These are phyloP conservation scores for Ibidorhyncha struthersii DNA, from an alignment of 2,113 vertebrate species.

Conservation along the genomic window DNA sequence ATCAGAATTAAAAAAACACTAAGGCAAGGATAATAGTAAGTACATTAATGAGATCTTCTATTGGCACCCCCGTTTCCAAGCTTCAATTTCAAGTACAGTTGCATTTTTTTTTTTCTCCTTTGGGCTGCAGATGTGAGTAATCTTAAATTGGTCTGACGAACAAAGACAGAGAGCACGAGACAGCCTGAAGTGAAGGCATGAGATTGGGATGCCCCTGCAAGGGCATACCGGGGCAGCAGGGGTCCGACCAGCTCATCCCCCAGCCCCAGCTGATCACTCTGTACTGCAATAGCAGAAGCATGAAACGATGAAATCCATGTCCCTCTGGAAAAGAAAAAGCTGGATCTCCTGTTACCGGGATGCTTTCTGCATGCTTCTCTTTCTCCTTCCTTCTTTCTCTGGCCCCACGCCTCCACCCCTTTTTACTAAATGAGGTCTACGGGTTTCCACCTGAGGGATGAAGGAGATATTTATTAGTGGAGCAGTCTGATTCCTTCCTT, in stretches of 20 bases:
- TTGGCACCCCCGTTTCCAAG: neutral
- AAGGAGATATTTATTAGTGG: neutral
- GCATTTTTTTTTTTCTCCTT: neutral
- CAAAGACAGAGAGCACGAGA: neutral
- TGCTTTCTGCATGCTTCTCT: neutral
- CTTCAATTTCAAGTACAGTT: constrained; percentile 7
- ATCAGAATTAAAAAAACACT: neutral
- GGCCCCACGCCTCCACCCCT: neutral
- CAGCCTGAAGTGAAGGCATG: neutral
- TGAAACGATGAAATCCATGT: neutral
- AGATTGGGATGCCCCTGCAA: neutral
- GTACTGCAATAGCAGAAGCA: neutral
- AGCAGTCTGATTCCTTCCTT: neutral
- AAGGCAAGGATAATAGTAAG: neutral
- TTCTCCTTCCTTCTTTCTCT: neutral
- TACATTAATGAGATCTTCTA: neutral
- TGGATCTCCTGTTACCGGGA: neutral
- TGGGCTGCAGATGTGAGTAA: neutral
- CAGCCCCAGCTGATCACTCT: neutral
- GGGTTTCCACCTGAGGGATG: neutral
- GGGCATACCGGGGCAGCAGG: neutral
- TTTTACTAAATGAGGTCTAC: neutral
- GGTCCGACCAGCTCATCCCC: neutral
- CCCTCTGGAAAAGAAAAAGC: neutral
- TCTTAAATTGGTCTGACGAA: neutral